A percentile compares a stretch with the other conserved stretches of the same genome.
Conservation (phyloP, 2,113 vertebrate genomes). For the Osmerus mordax region DNA sequence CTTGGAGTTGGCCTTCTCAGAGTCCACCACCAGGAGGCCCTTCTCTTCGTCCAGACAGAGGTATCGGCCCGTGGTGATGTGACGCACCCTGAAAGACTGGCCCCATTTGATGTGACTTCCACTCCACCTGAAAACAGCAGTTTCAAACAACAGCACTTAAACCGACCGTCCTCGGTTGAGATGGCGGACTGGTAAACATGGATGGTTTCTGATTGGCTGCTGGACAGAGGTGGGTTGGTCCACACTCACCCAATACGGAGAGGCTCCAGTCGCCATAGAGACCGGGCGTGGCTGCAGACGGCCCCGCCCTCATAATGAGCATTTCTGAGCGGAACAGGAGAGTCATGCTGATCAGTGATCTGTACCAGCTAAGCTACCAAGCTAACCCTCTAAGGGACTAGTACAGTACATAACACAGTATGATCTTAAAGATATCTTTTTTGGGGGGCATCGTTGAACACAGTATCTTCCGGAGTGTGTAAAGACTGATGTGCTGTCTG, state of each 20-base stretch:
- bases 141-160: neutral
- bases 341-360: neutral
- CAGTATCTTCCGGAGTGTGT: neutral
- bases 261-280: constrained; percentile 88
- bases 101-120: constrained; percentile 90
- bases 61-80: constrained; percentile 88
- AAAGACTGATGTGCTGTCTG: neutral
- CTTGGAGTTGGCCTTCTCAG: constrained; percentile 83
- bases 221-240: neutral
- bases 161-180: neutral
- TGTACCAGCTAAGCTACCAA: neutral
- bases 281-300: constrained; percentile 88
- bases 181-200: neutral
- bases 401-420: neutral
- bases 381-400: neutral
- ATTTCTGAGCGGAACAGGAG: constrained; percentile 63
- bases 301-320: constrained; percentile 87
- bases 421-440: neutral
- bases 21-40: constrained; percentile 82
- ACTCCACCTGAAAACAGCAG: constrained; percentile 77
- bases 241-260: constrained; percentile 80
- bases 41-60: constrained; percentile 85
- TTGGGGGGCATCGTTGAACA: neutral
- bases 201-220: neutral
- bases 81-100: constrained; percentile 84